Base-by-base conservation (phyloP, 1,140 invertebrate genomes). In the Melipona quadrifasciata region DNA sequence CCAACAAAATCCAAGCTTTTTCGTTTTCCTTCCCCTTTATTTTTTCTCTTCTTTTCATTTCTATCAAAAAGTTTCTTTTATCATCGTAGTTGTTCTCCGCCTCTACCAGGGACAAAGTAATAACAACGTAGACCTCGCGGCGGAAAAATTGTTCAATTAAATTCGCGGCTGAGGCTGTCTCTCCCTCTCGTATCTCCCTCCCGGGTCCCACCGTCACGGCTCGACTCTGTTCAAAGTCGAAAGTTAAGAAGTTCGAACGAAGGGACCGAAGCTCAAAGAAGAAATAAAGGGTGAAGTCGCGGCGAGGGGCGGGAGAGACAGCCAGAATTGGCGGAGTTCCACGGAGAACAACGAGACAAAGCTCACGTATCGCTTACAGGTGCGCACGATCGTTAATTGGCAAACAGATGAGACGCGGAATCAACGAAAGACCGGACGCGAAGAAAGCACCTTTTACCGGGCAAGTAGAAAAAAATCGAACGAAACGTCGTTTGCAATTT, bases 141-240 rank as follows among this genome's bases (percentile, higher is more conserved):
- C 11, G 31, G 77, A 84, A 89, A 84, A 89, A 89, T 86, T 80
- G 80, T 80, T 86, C 73, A 71, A 89, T 89, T 89, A 89, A 83
- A 89, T 84, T 81, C 84, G 77, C 77, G 47, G 67, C 74, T 76
- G 21, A 57, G 51, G 21, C 34, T 31, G 78, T 77, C 58, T 55
- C 71, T 71, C 64, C 68, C 70, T 71, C 64, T 80, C 70, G 57
- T 39, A 72, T 87, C 71, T 71, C 31, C 0, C 39, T 47, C 39
- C 10, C 5, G 61, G 57, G 55, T 75, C 53, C 6, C 65, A 64
- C 76, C 57, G 61, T 65, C 57, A 31, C 39, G 82, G 53, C 72
- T 75, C 70, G 53, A 70, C 51, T 64, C 39, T 77, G 67, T 80
- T 81, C 72, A 67, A 83, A 88, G 84, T 84, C 65, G 65, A 67